phyloP scores from a whole-genome alignment of 1,140 invertebrate species.

The Lasioglossum baleicum region DNA sequence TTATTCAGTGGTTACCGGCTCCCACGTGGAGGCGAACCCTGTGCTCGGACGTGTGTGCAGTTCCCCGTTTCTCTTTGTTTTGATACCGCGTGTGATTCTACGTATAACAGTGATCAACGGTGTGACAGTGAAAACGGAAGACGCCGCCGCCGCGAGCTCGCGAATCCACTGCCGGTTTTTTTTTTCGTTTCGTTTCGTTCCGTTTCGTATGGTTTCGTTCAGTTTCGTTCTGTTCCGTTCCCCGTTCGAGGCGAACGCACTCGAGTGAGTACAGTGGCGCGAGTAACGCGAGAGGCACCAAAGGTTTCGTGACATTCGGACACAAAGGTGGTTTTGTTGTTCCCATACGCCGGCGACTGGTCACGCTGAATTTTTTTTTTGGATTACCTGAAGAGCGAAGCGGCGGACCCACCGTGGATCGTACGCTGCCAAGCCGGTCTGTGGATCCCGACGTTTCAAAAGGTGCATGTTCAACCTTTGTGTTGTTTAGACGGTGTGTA shows the following conservation, averaged over 20 bases:
- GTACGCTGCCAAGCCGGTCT: background rate
- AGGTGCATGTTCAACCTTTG: constrained; percentile 13
- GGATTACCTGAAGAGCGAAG: constrained; percentile 39
- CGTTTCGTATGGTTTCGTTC: background rate
- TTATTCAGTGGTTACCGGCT: constrained; percentile 40
- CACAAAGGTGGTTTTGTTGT: constrained; percentile 3
- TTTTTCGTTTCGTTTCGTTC: background rate
- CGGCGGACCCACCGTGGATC: background rate
- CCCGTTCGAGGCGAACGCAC: background rate
- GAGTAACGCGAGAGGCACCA: background rate
- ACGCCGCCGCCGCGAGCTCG: no score
- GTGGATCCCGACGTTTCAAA: background rate
- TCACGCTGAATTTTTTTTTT: constrained; percentile 17
- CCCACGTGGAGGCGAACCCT: constrained; percentile 60
- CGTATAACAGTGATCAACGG: constrained; percentile 25
- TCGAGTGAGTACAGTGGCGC: constrained; percentile 32
- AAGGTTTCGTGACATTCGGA: constrained; percentile 19
- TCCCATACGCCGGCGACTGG: background rate
- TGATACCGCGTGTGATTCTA: constrained; percentile 32
- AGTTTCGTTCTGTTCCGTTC: background rate
- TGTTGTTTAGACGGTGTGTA: background rate
- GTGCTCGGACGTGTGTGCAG: constrained; percentile 16
- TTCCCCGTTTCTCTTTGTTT: constrained; percentile 24
- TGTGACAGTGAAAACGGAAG: no score
- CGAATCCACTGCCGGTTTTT: background rate